Percentiles rank a stretch among this genome's conserved stretches.
phyloP scores from a whole-genome alignment of 2,113 vertebrate species.

The Potamarius usumacintae region DNA sequence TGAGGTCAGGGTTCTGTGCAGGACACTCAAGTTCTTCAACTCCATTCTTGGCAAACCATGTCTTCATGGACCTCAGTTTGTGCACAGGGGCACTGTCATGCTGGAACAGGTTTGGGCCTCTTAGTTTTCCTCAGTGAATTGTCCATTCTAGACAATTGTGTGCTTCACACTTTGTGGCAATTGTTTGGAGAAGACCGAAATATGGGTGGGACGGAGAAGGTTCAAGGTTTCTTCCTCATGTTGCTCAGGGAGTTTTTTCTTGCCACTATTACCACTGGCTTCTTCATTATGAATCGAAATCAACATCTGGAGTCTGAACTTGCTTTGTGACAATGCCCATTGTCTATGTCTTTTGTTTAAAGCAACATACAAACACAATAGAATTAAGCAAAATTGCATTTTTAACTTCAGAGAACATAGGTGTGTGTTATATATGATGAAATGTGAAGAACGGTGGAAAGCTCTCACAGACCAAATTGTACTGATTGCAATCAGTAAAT shows the following conservation, averaged over 20 bases:
- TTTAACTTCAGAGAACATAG: not conserved
- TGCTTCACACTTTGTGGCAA: not conserved
- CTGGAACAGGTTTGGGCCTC: not conserved
- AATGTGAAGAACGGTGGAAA: not conserved
- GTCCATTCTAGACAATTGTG: not conserved
- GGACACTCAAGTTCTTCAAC: not conserved
- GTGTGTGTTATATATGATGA: not conserved
- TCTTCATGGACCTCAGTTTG: not conserved
- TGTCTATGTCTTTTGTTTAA: not conserved
- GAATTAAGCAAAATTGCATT: not conserved
- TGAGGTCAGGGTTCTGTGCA: not conserved
- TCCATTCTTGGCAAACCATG: not conserved
- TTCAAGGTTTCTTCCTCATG: not conserved
- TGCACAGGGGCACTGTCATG: not conserved
- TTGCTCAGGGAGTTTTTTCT: not conserved
- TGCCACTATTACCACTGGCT: not conserved
- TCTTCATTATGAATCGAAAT: not conserved
- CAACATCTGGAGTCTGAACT: not conserved
- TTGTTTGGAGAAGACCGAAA: not conserved
- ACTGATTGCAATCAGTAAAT: not conserved
- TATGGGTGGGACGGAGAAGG: not conserved
- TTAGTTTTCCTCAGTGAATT: not conserved
- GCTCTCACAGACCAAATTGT: not conserved
- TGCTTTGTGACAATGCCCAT: not conserved
- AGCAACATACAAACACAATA: not conserved